phyloP scores from a whole-genome alignment of 2,888 invertebrate genomes.

The Odontocerum albicorne region DNA sequence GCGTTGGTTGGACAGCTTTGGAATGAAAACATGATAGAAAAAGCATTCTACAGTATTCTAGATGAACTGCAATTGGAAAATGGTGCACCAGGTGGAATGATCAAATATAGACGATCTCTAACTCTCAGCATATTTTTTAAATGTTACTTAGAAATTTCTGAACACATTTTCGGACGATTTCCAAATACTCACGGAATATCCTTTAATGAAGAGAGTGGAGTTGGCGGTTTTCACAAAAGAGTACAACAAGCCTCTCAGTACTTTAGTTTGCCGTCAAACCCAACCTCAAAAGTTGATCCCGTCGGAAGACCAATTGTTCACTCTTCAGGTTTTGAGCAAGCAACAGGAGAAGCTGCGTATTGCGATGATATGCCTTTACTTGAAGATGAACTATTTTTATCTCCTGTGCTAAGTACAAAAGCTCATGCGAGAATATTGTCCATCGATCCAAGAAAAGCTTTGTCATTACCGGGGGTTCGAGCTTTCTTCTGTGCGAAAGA shows the following conservation, averaged over 20 bases:
- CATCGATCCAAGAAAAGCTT: conserved; percentile 74
- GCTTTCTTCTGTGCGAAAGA: conserved; percentile 80
- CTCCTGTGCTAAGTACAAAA: conserved; percentile 77
- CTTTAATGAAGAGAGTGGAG: conserved; percentile 56
- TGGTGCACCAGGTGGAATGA: conserved; percentile 84
- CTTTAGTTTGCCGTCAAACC: conserved; percentile 56
- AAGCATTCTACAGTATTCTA: conserved; percentile 62
- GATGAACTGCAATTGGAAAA: conserved; percentile 76
- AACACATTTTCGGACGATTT: too few relatives aligned
- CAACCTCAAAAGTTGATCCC: conserved; percentile 66
- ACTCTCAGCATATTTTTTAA: conserved; percentile 76
- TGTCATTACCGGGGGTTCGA: conserved; percentile 77
- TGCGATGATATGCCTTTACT: conserved; percentile 83
- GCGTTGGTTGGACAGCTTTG: conserved; percentile 61
- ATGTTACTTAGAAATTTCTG: conserved; percentile 64
- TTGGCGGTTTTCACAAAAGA: conserved; percentile 59
- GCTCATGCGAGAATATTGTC: conserved; percentile 79
- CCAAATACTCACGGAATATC: conserved; percentile 42
- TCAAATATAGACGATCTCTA: conserved; percentile 74
- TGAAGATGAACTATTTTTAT: conserved; percentile 78
- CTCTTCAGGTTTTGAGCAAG: conserved; percentile 82
- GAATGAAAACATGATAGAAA: conserved; percentile 64
- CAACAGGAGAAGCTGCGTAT: conserved; percentile 89
- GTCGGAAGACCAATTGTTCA: conserved; percentile 84
- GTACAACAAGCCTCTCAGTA: conserved; percentile 72